Evolutionary conservation across 2,797 vertebrate species (phyloP).

Genomic region (Pempheris klunzingeri): DNA sequence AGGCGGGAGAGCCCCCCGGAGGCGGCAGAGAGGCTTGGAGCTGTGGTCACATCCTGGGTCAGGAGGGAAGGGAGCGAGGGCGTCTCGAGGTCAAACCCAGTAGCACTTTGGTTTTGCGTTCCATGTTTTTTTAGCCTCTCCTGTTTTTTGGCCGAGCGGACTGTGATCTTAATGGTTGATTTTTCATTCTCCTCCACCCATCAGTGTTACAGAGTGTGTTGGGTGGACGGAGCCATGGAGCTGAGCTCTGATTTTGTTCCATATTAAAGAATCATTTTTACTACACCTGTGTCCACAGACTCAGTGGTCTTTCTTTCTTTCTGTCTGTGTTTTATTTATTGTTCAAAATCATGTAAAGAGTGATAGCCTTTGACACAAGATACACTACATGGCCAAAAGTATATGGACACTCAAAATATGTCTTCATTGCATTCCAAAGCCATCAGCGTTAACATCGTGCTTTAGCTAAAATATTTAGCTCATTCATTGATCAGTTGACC

Average conservation of each 20-base stretch:
- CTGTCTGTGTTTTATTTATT: not conserved
- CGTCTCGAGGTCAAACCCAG: slow-evolving; percentile 75
- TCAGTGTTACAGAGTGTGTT: slow-evolving; percentile 86
- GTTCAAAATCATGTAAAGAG: not conserved
- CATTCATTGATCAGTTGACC: not conserved
- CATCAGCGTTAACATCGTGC: not conserved
- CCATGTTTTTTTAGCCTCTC: slow-evolving; percentile 88
- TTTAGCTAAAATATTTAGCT: not conserved
- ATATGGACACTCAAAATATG: not conserved
- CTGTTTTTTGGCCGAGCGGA: slow-evolving; percentile 89
- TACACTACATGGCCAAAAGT: not conserved
- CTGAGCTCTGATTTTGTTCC: slow-evolving; percentile 90
- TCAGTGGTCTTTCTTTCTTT: slow-evolving; percentile 42
- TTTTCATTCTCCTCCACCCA: slow-evolving; percentile 83
- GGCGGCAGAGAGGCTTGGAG: slow-evolving; percentile 55
- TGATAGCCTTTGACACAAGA: not conserved
- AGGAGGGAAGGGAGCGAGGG: slow-evolving; percentile 58
- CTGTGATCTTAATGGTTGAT: slow-evolving; percentile 88
- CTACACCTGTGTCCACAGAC: slow-evolving; percentile 61
- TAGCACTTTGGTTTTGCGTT: slow-evolving; percentile 84
- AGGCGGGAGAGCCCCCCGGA: slow-evolving; percentile 74
- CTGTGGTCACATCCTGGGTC: slow-evolving; percentile 50
- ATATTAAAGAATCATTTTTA: slow-evolving; percentile 89
- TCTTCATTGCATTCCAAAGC: not conserved
- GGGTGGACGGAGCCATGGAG: slow-evolving; percentile 86